phyloP scores from a whole-genome alignment of 2,797 vertebrate genomes.

The Lophius americanus region DNA sequence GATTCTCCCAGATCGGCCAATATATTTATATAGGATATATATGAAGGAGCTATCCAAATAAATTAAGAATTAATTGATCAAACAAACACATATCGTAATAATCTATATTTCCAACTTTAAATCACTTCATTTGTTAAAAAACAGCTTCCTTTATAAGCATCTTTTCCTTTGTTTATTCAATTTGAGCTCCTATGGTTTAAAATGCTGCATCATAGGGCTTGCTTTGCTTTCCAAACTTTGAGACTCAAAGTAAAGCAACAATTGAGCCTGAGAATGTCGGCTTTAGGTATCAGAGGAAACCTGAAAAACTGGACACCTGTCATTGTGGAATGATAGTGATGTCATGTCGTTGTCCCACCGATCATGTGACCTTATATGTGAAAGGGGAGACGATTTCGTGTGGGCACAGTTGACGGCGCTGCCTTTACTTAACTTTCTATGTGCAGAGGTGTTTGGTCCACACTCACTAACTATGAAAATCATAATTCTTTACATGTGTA shows the following conservation, averaged over 20 bases:
- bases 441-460: background rate
- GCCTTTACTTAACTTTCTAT: background rate
- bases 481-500: conserved; percentile 38
- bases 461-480: conserved; percentile 44
- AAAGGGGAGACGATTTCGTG: conserved; percentile 18
- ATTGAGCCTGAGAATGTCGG: background rate
- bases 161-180: background rate
- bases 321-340: conserved; percentile 53
- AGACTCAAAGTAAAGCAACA: background rate
- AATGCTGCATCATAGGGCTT: background rate
- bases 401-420: background rate
- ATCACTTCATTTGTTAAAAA: too few relatives aligned
- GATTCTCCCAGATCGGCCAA: too few relatives aligned
- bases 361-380: conserved; percentile 48
- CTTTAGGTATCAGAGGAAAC: conserved; percentile 43
- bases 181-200: background rate
- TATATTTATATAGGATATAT: too few relatives aligned
- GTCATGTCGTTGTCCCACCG: conserved; percentile 49
- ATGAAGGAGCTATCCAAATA: background rate
- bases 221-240: background rate
- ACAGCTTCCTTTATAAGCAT: too few relatives aligned
- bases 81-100: background rate
- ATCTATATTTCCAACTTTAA: background rate
- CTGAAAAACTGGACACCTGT: conserved; percentile 58
- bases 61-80: background rate